Evolutionary conservation across 2,888 invertebrate genomes (phyloP).

Genomic region (Caenorhabditis parvicauda): DNA sequence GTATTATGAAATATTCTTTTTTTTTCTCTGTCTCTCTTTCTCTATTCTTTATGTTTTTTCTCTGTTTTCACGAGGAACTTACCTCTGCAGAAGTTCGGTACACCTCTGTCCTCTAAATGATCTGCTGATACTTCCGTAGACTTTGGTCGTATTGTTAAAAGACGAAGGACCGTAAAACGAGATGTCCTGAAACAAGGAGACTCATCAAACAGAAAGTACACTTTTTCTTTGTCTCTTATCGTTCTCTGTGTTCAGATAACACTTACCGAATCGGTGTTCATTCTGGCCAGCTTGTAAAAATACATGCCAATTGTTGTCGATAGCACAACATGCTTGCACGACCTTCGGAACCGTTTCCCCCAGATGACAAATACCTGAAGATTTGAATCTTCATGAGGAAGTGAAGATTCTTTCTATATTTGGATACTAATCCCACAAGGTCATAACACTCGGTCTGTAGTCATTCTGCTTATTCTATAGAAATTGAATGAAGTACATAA

Average conservation of each 20-base stretch:
- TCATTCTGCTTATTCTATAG: too few species aligned
- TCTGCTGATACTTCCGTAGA: conserved; percentile 33
- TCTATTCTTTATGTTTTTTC: conserved; percentile 8
- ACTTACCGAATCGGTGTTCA: conserved; percentile 38
- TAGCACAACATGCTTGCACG: conserved; percentile 22
- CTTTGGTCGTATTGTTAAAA: conserved; percentile 40
- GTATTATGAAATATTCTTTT: too few species aligned
- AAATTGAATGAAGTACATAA: too few species aligned
- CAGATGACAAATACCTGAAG: conserved; percentile 60
- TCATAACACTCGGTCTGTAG: too few species aligned
- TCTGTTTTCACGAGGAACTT: neutral
- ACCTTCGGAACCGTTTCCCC: conserved; percentile 55
- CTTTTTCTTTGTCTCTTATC: too few species aligned
- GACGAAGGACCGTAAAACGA: conserved; percentile 42
- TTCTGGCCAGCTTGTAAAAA: conserved; percentile 31
- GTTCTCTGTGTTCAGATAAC: neutral
- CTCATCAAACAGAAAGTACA: too few species aligned
- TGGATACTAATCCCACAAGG: neutral
- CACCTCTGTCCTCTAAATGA: conserved; percentile 18
- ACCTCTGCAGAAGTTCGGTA: conserved; percentile 17
- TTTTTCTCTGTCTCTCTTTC: too few species aligned
- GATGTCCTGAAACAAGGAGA: too few species aligned
- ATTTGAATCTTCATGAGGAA: neutral
- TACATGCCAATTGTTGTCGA: conserved; percentile 30
- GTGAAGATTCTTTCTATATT: neutral